Evolutionary conservation across 2,113 vertebrate species (phyloP).

Genomic region (Salvelinus fontinalis): DNA sequence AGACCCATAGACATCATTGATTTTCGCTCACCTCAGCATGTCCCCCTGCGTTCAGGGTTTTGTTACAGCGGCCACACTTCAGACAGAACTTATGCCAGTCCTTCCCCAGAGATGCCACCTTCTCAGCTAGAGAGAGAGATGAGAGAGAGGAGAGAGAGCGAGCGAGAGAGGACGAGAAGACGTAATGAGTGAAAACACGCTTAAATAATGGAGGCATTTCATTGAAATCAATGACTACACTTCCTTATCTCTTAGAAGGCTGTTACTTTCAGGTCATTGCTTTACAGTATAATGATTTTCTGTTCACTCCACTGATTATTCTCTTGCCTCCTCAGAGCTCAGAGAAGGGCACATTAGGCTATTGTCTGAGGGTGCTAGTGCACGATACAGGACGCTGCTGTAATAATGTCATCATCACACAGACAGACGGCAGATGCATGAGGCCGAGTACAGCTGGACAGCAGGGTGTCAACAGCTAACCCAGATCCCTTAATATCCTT

Average conservation of each 20-base stretch:
- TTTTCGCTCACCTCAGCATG: slow-evolving; percentile 85
- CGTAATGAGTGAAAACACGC: too few species aligned
- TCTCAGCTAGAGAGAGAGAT: slow-evolving; percentile 82
- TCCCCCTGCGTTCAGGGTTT: slow-evolving; percentile 87
- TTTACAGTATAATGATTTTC: slow-evolving; percentile 37
- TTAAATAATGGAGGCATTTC: too few species aligned
- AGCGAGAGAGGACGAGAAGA: too few species aligned
- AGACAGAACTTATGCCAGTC: slow-evolving; percentile 95
- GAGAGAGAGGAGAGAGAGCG: too few species aligned
- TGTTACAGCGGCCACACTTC: slow-evolving; percentile 93
- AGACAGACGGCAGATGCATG: too few species aligned
- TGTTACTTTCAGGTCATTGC: slow-evolving; percentile 21
- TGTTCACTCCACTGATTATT: neutral
- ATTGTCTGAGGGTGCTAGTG: slow-evolving; percentile 31
- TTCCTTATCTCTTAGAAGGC: too few species aligned
- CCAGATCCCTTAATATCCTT: slow-evolving; percentile 28
- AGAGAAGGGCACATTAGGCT: slow-evolving; percentile 29
- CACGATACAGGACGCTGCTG: neutral
- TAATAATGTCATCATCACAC: slow-evolving; percentile 13
- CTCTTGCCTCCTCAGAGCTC: slow-evolving; percentile 3
- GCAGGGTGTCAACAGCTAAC: slow-evolving; percentile 40
- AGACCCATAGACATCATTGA: too few species aligned
- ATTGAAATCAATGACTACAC: too few species aligned
- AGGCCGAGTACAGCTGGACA: slow-evolving; percentile 53
- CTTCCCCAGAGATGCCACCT: slow-evolving; percentile 92